These are phyloP conservation scores for Lepidochitona cinerea DNA, from an alignment of 2,888 invertebrate genomes.

Conservation along the genomic window DNA sequence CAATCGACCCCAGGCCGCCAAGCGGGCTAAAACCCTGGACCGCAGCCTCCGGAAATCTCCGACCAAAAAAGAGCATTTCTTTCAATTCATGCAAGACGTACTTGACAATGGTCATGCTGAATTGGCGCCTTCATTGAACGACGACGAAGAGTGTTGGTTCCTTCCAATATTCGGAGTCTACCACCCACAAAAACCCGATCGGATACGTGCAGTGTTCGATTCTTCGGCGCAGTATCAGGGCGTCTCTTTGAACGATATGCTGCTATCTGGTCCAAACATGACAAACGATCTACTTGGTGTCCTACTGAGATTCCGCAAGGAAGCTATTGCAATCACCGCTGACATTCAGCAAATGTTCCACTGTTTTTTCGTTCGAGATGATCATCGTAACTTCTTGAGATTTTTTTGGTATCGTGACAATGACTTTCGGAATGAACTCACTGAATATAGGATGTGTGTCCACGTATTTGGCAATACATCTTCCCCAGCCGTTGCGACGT, in stretches of 20 bases:
- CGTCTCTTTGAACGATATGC: no score
- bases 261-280: no score
- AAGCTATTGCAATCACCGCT: no score
- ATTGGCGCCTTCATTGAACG: slow-evolving; percentile 1
- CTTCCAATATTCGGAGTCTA: slow-evolving; percentile 18
- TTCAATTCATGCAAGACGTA: slow-evolving; percentile 5
- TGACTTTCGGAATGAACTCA: slow-evolving; percentile 9
- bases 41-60: background rate
- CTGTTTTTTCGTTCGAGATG: slow-evolving; percentile 7
- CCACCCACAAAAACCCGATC: slow-evolving; percentile 14
- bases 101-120: slow-evolving; percentile 9
- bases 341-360: slow-evolving; percentile 27
- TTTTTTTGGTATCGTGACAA: slow-evolving; percentile 20
- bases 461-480: slow-evolving; percentile 26
- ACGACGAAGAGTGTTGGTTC: slow-evolving; percentile 15
- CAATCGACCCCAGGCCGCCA: slow-evolving; percentile 11
- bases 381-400: slow-evolving; percentile 15
- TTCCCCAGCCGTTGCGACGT: slow-evolving; percentile 18
- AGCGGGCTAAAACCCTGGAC: background rate
- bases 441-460: slow-evolving; percentile 22
- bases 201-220: no score
- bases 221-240: no score
- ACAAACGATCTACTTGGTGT: no score
- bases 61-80: slow-evolving; percentile 1
- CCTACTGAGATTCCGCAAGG: no score